phyloP scores from a whole-genome alignment of 2,113 vertebrate species.

The Condylura cristata region DNA sequence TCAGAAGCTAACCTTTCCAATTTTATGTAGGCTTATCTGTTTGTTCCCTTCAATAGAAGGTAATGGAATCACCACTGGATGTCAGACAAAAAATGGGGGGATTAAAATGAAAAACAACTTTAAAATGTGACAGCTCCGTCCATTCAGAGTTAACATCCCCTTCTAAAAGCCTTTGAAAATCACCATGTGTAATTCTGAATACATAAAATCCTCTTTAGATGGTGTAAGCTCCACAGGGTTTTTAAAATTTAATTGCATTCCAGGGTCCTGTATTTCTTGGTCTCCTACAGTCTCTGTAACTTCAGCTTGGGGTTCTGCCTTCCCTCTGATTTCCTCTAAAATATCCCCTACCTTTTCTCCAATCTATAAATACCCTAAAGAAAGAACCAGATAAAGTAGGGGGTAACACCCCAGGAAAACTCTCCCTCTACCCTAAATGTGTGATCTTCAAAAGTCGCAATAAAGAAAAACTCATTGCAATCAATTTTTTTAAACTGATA shows the following conservation, averaged over 20 bases:
- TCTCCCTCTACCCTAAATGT: background rate
- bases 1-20: constrained; percentile 74
- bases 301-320: constrained; percentile 26
- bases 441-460: background rate
- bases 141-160: background rate
- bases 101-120: constrained; percentile 80
- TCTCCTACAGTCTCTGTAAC: constrained; percentile 65
- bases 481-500: background rate
- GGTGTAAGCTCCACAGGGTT: constrained; percentile 60
- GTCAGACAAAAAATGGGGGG: constrained; percentile 57
- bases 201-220: constrained; percentile 67
- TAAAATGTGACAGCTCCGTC: constrained; percentile 64
- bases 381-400: background rate
- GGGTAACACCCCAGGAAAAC: background rate
- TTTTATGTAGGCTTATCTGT: constrained; percentile 58
- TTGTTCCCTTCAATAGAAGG: constrained; percentile 50
- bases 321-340: constrained; percentile 23
- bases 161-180: constrained; percentile 61
- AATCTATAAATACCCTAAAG: background rate
- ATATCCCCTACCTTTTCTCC: background rate
- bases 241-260: constrained; percentile 76
- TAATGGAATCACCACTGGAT: constrained; percentile 75
- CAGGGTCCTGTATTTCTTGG: constrained; percentile 74
- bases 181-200: constrained; percentile 44
- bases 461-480: background rate